Evolutionary conservation across 1,140 invertebrate species (phyloP), one percentile per base, ranked within the genome.

Genomic region (Artemia franciscana): DNA sequence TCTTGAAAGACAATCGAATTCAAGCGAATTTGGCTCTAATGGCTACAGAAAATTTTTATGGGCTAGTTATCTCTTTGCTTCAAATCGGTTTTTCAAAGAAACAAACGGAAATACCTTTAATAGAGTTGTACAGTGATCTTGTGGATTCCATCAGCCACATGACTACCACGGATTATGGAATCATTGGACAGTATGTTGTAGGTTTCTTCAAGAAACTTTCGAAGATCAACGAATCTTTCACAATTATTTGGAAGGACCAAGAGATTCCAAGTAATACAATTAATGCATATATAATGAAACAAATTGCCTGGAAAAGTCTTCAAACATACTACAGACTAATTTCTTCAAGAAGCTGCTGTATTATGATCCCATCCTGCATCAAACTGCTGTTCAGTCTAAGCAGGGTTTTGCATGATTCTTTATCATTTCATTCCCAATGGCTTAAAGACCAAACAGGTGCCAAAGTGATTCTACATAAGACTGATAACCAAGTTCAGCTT

Each of bases 1-100:
- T 60, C 26, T 18, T 60, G n/a, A 60, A 60, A 27, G 60, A 60
- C 21, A 60, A 60, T 25, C 60, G 60, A 2, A 26, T 60, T 24
- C 60, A 21, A 9, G 21, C 24, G 12, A 18, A 24, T 9, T n/a
- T 60, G 21, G 18, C 60, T 3, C 60, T 26, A 7, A 21, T 60
- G 5, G 21, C 60, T 12, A 28, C 60, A 9, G 60, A 18, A 12
- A 25, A 60, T 28, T 60, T 60, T 21, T 60, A 60, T 28, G 60
- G 60, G 15, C 60, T 60, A 18, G 60, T 60, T 21, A 12, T 60
- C 5, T 24, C 9, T 25, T 25, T 60, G 25, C n/a, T n/a, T n/a
- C n/a, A n/a, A n/a, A n/a, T n/a, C n/a, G n/a, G n/a, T 24, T 27
- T 1, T 24, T 21, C 25, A 5, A 24, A 4, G 60, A 60, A 21